phyloP scores from a whole-genome alignment of 2,888 invertebrate genomes.

The Macroteleia sp. region DNA sequence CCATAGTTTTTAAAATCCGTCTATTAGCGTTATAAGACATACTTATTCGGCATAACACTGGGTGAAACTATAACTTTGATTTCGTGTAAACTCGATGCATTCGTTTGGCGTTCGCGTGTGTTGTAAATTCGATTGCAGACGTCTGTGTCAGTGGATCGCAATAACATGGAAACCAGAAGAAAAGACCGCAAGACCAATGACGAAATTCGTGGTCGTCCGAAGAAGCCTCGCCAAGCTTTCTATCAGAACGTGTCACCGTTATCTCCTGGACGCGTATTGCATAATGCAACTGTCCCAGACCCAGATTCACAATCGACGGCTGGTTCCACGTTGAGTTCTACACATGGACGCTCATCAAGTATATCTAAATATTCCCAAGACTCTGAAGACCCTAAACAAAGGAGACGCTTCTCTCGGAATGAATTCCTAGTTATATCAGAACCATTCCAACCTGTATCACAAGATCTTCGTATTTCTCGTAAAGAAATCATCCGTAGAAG shows the following conservation, averaged over 20 bases:
- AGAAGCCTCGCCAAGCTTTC: conserved; percentile 71
- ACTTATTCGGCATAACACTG: conserved; percentile 50
- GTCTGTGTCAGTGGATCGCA: not conserved
- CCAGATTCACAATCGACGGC: conserved; percentile 73
- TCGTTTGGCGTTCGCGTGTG: conserved; percentile 36
- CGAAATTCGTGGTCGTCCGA: conserved; percentile 65
- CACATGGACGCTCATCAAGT: conserved; percentile 30
- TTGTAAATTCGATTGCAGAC: conserved; percentile 28
- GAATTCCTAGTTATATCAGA: conserved; percentile 20
- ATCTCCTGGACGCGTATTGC: conserved; percentile 76
- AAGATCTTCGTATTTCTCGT: conserved; percentile 69
- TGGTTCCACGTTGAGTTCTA: conserved; percentile 66
- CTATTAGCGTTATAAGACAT: conserved; percentile 46
- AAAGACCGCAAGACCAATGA: conserved; percentile 26
- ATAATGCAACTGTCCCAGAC: conserved; percentile 77
- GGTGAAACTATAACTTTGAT: conserved; percentile 54
- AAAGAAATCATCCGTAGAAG: conserved; percentile 72
- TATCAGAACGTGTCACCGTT: conserved; percentile 76
- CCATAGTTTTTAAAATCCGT: conserved; percentile 2
- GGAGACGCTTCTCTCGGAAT: not conserved
- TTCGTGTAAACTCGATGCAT: conserved; percentile 32
- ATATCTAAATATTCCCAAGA: conserved; percentile 52
- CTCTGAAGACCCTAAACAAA: not conserved
- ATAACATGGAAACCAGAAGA: conserved; percentile 36
- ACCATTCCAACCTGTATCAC: conserved; percentile 51